Evolutionary conservation across 2,888 invertebrate species (phyloP).

Genomic region (Scaptomyza polygonia): DNA sequence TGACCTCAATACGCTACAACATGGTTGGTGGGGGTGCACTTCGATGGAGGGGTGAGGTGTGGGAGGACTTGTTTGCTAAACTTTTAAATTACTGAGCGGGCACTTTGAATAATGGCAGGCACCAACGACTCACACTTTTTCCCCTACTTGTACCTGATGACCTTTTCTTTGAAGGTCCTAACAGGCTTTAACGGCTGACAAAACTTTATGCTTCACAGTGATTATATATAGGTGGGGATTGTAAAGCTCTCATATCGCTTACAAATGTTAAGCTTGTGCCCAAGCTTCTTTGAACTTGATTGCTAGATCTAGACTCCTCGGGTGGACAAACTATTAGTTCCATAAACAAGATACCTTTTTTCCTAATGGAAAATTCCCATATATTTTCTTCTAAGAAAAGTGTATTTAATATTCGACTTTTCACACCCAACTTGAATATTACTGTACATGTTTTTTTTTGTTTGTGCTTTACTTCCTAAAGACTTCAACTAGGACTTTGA

Average conservation of each 20-base stretch:
- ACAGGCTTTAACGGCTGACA: slow-evolving; percentile 57
- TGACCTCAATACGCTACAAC: slow-evolving; percentile 50
- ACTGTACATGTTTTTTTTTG: slow-evolving; percentile 2
- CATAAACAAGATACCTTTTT: too few species aligned
- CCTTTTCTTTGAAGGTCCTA: slow-evolving; percentile 35
- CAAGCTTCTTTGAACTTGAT: too few species aligned
- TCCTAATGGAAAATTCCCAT: too few species aligned
- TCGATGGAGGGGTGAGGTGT: not conserved
- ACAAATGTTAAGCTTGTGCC: not conserved
- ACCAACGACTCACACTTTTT: slow-evolving; percentile 6
- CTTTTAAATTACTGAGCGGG: slow-evolving; percentile 74
- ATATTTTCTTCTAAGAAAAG: not conserved
- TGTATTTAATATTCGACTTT: slow-evolving; percentile 1
- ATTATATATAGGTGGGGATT: too few species aligned
- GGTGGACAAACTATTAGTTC: too few species aligned
- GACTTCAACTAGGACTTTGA: slow-evolving; percentile 56
- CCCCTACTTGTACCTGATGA: slow-evolving; percentile 20
- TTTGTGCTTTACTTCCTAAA: slow-evolving; percentile 32
- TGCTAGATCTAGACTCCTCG: too few species aligned
- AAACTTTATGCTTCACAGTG: slow-evolving; percentile 33
- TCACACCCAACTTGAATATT: not conserved
- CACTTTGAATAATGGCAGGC: slow-evolving; percentile 70
- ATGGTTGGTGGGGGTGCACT: not conserved
- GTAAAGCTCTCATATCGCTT: too few species aligned
- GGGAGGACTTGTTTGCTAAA: slow-evolving; percentile 39